Conservation (phyloP, 2,113 vertebrate genomes). For the Protobothrops flavoviridis region DNA sequence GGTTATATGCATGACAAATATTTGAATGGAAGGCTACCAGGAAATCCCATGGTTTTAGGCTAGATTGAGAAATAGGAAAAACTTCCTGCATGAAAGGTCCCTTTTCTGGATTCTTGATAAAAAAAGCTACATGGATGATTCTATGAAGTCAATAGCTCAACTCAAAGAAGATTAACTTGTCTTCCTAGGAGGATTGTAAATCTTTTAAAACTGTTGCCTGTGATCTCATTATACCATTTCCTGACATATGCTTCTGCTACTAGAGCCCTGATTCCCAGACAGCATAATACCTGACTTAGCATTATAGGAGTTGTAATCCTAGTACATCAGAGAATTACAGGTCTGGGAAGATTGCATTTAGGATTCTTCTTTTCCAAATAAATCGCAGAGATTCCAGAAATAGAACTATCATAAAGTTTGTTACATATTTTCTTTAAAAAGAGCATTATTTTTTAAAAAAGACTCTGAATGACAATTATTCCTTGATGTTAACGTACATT, state of each 20-base stretch:
- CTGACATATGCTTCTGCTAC: neutral
- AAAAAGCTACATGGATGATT: neutral
- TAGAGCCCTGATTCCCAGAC: neutral
- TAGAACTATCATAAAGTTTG: neutral
- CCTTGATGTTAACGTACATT: slow-evolving; percentile 1
- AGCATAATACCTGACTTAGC: neutral
- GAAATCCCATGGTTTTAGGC: neutral
- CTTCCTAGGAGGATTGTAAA: neutral
- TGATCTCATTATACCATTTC: neutral
- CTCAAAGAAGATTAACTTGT: neutral
- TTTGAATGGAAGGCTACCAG: neutral
- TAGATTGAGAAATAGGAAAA: neutral
- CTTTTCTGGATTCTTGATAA: neutral
- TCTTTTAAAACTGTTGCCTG: neutral
- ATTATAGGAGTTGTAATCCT: neutral
- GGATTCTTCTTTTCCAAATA: neutral
- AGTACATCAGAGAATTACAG: neutral
- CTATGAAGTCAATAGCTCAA: neutral
- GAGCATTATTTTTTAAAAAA: neutral
- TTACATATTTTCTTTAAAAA: neutral
- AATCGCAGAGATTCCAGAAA: neutral
- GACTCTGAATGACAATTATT: neutral
- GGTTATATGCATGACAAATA: neutral
- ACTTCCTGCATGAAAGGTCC: neutral
- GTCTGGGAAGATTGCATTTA: neutral